Evolutionary conservation across 2,797 vertebrate genomes (phyloP), one percentile per base, ranked within the genome.

Genomic region (Arrhamphus sclerolepis): DNA sequence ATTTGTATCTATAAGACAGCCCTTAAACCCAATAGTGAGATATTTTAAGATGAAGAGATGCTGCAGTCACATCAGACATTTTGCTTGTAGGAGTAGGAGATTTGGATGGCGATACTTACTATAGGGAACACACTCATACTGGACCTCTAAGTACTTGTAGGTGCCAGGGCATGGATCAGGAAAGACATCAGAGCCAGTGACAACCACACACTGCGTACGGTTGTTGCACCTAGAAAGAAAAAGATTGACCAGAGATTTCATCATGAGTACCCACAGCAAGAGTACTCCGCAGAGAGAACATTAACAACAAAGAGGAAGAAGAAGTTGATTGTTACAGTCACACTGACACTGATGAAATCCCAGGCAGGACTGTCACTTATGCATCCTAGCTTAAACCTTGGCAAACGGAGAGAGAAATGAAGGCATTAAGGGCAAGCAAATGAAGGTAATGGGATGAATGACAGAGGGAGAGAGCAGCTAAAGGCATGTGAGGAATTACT

Each of bases 81-180:
- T 80, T 10, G 46, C 11, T 59, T 56, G 65, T 46, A 67, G 83
- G 70, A 81, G 31, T 22, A 63, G 77, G 77, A 92, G 89, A 89
- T 75, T 89, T 87, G 78, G 85, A 77, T 87, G 82, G 89, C 60
- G 63, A 90, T 96, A 99, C 98, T 99, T 97, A 99, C 98, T 99
- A 91, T 99, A 99, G 87, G 97, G 98, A 89, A 99, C 98, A 94
- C 98, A 99, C 93, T 99, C 97, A 94, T 99, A 99, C 78, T 99
- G 98, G 93, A 99, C 97, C 94, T 99, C 97, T 92, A 99, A 96
- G 77, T 98, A 99, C 91, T 99, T 99, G 93, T 99, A 99, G 65
- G 97, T 99, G 90, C 98, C 98, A 66, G 97, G 98, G 92, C 97
- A 99, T 74, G 97, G 98, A 91, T 99, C 97, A 88, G 97, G 97